Evolutionary conservation across 1,140 invertebrate genomes (phyloP), one percentile per base, ranked within the genome.

Genomic region (Drosophila sucinea): DNA sequence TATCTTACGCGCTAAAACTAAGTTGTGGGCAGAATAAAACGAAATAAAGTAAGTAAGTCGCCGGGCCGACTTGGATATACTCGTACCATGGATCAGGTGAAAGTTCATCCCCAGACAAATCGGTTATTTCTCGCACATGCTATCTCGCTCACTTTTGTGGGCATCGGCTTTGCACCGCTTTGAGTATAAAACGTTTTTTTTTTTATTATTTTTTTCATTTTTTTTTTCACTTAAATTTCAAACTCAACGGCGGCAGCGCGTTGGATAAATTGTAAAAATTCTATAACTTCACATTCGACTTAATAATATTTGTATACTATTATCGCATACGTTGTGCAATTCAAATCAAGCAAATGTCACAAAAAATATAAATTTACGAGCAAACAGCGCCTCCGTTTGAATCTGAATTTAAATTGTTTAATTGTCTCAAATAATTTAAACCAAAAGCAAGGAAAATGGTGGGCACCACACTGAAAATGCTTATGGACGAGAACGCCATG

Each of bases 401-500:
- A 69, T 58, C 25, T 3, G 60, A 70, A 38, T 38, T 70, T 66
- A 67, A 69, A 73, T 73, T 76, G 40, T 62, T 29, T 41, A 44
- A 61, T 4, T 10, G 1, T 33, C 11, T 30, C 2, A 60, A 60
- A 7, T 29, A 8, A 8, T 35, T 11, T 47, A 72, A 47, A 65
- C 1, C 54, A 25, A 38, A 40, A 61, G 11, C 44, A 17, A 64
- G 57, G 60, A 85, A 85, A 57, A 90, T 90, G 86, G 77, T 77
- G 71, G 79, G 81, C 65, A 78, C 81, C 51, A 72, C 76, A 17
- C 17, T 77, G 5, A 82, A 86, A 83, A 70, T 90, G 77, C 69
- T 74, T 1, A 60, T 84, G 62, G 86, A 90, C 7, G 86, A 90
- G 91, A 92, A 92, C 70, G 80, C 90, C 33, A 61, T 67, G 33